These are phyloP conservation scores for Ellobium chinense DNA, from an alignment of 2,888 invertebrate genomes.

Conservation along the genomic window DNA sequence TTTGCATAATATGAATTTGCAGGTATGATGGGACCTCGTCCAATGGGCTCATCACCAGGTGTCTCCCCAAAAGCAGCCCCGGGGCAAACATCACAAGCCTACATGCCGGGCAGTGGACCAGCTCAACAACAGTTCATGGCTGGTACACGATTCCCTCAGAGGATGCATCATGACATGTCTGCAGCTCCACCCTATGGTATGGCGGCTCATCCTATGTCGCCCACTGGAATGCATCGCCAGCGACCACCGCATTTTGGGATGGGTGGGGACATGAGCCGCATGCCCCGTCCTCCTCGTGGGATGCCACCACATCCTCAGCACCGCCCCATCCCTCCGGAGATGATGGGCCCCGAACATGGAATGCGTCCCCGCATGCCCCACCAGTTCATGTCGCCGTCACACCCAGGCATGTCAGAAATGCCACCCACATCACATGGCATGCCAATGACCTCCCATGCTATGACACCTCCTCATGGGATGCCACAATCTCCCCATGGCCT, in stretches of 20 bases:
- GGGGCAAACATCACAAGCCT: conserved; percentile 27
- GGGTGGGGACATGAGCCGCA: conserved; percentile 31
- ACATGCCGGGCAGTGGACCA: conserved; percentile 19
- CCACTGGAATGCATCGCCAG: conserved; percentile 41
- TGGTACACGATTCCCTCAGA: conserved; percentile 37
- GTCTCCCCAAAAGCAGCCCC: conserved; percentile 25
- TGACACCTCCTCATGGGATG: conserved; percentile 36
- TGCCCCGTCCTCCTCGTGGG: conserved; percentile 37
- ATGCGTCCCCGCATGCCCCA: conserved; percentile 52
- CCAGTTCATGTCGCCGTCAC: conserved; percentile 44
- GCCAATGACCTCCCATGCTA: conserved; percentile 23
- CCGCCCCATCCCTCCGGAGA: conserved; percentile 27
- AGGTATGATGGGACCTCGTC: conserved; percentile 44
- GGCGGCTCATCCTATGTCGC: conserved; percentile 46
- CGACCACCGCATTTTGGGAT: conserved; percentile 36
- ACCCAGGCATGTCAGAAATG: conserved; percentile 45
- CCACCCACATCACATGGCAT: conserved; percentile 44
- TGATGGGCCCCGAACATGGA: conserved; percentile 35
- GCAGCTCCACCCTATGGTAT: conserved; percentile 41
- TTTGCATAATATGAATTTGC: too few species aligned
- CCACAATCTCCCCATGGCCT: conserved; percentile 26
- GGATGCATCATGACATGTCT: conserved; percentile 46
- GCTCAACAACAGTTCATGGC: conserved; percentile 29
- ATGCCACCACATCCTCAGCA: conserved; percentile 34
- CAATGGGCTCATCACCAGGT: conserved; percentile 46